phyloP scores from a whole-genome alignment of 1,140 invertebrate genomes.

The Holcopasites calliopsidis region DNA sequence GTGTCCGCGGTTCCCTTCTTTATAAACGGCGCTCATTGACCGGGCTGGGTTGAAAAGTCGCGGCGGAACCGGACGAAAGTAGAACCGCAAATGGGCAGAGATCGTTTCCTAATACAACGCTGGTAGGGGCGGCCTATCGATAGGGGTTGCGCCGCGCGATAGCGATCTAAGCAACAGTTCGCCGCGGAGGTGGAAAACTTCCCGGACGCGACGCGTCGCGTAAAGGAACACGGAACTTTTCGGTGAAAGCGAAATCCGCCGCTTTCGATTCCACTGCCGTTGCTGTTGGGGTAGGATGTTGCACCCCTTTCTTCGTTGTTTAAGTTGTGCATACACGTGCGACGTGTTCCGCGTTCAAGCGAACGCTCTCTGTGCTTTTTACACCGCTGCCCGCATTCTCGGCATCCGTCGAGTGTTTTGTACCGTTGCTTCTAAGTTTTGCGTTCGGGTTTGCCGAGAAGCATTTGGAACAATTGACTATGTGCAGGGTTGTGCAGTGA shows the following conservation, averaged over 20 bases:
- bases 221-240: constrained; percentile 65
- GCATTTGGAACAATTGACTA: background rate
- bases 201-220: constrained; percentile 40
- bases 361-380: background rate
- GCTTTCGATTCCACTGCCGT: constrained; percentile 47
- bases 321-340: constrained; percentile 2
- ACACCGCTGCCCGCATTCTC: background rate
- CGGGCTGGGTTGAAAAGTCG: constrained; percentile 49
- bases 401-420: background rate
- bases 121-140: constrained; percentile 38
- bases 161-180: constrained; percentile 73
- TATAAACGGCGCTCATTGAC: constrained; percentile 33
- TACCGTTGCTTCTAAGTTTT: background rate
- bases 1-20: background rate
- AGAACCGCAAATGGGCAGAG: constrained; percentile 12
- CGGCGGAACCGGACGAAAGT: constrained; percentile 22
- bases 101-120: constrained; percentile 54
- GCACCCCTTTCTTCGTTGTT: background rate
- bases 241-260: constrained; percentile 53
- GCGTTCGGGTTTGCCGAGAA: background rate
- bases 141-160: constrained; percentile 53
- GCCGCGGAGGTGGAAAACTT: constrained; percentile 59
- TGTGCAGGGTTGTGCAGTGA: too few relatives aligned
- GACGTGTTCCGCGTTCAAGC: constrained; percentile 13
- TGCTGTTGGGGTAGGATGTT: background rate